A percentile compares a stretch with the other conserved stretches of the same genome.
These are phyloP conservation scores for Chalcis sispes DNA, from an alignment of 2,888 invertebrate genomes.

Conservation along the genomic window DNA sequence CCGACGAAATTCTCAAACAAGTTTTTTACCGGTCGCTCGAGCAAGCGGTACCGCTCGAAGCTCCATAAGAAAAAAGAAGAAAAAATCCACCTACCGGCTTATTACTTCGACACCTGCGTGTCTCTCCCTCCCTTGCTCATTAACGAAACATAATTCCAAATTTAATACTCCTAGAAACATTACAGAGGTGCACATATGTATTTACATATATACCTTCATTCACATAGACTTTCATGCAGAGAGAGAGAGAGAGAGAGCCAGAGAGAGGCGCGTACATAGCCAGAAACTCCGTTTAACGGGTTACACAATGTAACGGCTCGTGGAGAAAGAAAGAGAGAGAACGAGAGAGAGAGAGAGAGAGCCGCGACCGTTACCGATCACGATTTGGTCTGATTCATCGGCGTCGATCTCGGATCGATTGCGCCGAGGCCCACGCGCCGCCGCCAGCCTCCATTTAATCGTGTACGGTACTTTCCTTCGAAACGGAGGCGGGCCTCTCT, in stretches of 20 bases:
- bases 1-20: too few species aligned
- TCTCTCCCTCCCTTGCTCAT: too few species aligned
- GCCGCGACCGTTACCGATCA: conserved; percentile 56
- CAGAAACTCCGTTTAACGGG: conserved; percentile 34
- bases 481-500: conserved; percentile 45
- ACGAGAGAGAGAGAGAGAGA: too few species aligned
- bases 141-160: too few species aligned
- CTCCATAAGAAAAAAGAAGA: too few species aligned
- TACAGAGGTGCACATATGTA: not conserved
- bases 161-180: not conserved
- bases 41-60: too few species aligned
- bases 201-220: not conserved
- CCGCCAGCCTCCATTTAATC: conserved; percentile 46
- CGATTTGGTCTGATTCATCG: conserved; percentile 53
- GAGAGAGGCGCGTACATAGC: not conserved
- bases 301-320: conserved; percentile 45
- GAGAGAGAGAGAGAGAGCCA: too few species aligned
- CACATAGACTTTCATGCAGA: too few species aligned
- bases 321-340: too few species aligned
- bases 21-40: too few species aligned
- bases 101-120: not conserved
- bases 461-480: conserved; percentile 49
- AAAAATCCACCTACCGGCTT: too few species aligned
- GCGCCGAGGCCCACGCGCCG: conserved; percentile 39
- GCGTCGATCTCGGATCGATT: conserved; percentile 49